A percentile compares a stretch with the other conserved stretches of the same genome.
Conservation (phyloP, 2,888 invertebrate species). For the Brassicogethes aeneus region DNA sequence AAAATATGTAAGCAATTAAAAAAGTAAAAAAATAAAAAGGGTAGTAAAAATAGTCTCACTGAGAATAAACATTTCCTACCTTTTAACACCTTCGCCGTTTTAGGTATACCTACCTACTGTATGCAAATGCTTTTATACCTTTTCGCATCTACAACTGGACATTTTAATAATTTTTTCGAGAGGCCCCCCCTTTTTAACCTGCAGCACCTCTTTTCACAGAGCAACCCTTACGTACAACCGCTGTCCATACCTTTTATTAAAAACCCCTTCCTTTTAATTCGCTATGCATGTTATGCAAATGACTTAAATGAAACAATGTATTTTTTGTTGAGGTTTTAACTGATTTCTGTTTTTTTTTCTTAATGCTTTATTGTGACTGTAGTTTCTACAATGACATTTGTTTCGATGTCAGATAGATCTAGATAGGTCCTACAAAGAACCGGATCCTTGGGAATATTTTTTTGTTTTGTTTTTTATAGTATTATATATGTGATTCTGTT, state of each 20-base stretch:
- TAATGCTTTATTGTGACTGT: conserved; percentile 16
- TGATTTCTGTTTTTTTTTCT: conserved; percentile 23
- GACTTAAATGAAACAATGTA: conserved; percentile 24
- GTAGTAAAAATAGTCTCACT: too few relatives aligned
- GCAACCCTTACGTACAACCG: conserved; percentile 16
- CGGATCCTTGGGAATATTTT: too few relatives aligned
- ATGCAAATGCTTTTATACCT: neutral
- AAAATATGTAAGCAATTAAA: too few relatives aligned
- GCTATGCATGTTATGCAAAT: conserved; percentile 34
- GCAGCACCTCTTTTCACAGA: conserved; percentile 4
- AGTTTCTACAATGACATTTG: conserved; percentile 26
- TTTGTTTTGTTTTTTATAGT: too few relatives aligned
- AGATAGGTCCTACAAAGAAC: too few relatives aligned
- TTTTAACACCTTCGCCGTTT: too few relatives aligned
- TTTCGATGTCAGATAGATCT: too few relatives aligned
- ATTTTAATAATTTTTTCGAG: conserved; percentile 22
- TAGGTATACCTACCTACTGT: neutral
- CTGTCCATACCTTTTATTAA: conserved; percentile 12
- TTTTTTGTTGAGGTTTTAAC: conserved; percentile 25
- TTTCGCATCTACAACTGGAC: conserved; percentile 19
- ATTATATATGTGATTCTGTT: too few relatives aligned
- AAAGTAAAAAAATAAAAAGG: too few relatives aligned
- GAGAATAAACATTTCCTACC: too few relatives aligned
- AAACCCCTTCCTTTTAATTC: conserved; percentile 21
- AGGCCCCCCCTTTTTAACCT: conserved; percentile 3